Conservation (phyloP, 2,113 vertebrate species). For the Platanista minor region DNA sequence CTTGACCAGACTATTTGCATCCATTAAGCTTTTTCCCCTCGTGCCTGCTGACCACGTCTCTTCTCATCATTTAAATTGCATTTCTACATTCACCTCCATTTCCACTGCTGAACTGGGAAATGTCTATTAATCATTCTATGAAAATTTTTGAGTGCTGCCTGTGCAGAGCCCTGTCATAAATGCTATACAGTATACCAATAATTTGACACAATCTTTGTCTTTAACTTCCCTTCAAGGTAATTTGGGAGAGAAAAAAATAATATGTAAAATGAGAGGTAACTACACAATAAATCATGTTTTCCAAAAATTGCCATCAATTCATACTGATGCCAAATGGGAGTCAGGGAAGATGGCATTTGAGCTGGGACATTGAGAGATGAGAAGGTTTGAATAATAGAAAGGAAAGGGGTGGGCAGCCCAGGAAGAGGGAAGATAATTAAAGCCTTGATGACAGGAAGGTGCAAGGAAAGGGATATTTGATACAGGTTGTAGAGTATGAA, state of each 20-base stretch:
- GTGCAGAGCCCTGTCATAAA: not conserved
- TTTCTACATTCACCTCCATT: not conserved
- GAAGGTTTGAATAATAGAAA: not conserved
- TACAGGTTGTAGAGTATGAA: not conserved
- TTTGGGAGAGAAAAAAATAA: not conserved
- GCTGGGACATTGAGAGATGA: not conserved
- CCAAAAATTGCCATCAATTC: not conserved
- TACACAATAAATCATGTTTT: slow-evolving; percentile 32
- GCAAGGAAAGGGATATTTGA: not conserved
- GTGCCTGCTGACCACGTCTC: not conserved
- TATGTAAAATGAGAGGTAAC: not conserved
- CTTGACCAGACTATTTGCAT: not conserved
- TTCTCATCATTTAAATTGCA: slow-evolving; percentile 22
- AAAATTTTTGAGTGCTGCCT: not conserved
- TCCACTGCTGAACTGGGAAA: not conserved
- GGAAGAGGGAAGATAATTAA: not conserved
- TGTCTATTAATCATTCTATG: slow-evolving; percentile 15
- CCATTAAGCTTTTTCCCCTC: not conserved
- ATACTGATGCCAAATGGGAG: not conserved
- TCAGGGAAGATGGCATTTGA: not conserved
- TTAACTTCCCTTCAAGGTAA: slow-evolving; percentile 15
- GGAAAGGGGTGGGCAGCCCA: not conserved
- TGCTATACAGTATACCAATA: not conserved
- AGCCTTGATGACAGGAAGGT: not conserved
- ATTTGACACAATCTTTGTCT: slow-evolving; percentile 18